Evolutionary conservation across 2,113 vertebrate genomes (phyloP), one percentile per base, ranked within the genome.

Genomic region (Zosterops japonicus): DNA sequence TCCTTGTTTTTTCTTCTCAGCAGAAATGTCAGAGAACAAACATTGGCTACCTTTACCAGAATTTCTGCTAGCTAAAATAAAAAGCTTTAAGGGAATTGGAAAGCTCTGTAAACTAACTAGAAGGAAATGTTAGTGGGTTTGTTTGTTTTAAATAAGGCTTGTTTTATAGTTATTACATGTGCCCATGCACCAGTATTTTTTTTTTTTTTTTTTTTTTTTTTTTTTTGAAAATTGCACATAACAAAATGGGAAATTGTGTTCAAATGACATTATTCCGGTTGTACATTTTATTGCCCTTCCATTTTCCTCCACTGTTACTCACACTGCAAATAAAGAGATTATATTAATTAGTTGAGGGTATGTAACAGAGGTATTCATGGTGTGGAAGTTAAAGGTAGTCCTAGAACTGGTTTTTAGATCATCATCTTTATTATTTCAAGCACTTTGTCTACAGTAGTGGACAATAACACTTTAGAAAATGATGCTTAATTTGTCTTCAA

Each of bases 11-110:
- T 95, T 35, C 52, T 93, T 94, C 80, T 93, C 61, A 64, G 72
- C 61, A 91, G 84, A 95, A 95, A 95, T 94, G 87, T 93, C 87
- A 93, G 35, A 53, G 76, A 93, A 90, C 76, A 96, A 96, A 95
- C n/a, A 78, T 17, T 92, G 79, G 55, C 85, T 95, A 93, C 75
- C 63, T 86, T 83, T 77, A 86, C 55, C 14, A 67, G 90, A 61
- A 74, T 67, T 95, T 85, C 52, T 88, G 36, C 18, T 93, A 44
- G 68, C 27, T 83, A 50, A 79, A 76, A 80, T 69, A 29, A 64
- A 90, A 95, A 75, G 14, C n/a, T 90, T 93, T 55, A 52, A 50
- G 14, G 44, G 41, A 88, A 49, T 33, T 80, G n/a, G 36, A 83
- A 91, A 78, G 44, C 35, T 70, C 33, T 74, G 14, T 59, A 81